Percentiles rank a stretch among this genome's conserved stretches.
These are phyloP conservation scores for Cynodonichthys magdalenae DNA, from an alignment of 2,797 vertebrate species.

Conservation along the genomic window DNA sequence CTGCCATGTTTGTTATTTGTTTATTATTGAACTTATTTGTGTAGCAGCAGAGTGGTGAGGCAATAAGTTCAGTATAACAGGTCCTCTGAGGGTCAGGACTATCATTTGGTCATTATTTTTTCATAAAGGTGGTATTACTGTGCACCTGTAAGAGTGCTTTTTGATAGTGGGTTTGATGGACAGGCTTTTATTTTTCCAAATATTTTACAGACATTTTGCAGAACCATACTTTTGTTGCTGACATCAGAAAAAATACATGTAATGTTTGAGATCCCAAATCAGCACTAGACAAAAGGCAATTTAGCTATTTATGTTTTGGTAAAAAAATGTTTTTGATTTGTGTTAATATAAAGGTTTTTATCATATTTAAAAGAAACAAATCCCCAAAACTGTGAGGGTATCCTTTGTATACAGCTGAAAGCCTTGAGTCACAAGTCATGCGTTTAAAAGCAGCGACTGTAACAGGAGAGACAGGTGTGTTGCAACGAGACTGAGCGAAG, in stretches of 20 bases:
- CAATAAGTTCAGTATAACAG: slow-evolving; percentile 14
- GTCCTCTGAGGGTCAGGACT: slow-evolving; percentile 42
- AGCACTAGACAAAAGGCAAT: neutral
- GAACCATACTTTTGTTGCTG: neutral
- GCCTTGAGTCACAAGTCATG: neutral
- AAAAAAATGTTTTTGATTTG: neutral
- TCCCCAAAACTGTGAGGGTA: neutral
- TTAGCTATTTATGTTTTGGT: neutral
- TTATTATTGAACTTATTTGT: neutral
- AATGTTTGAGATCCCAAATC: neutral
- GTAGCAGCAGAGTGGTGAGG: neutral
- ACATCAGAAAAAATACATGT: neutral
- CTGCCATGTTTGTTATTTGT: neutral
- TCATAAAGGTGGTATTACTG: slow-evolving; percentile 47
- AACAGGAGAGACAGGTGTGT: slow-evolving; percentile 59
- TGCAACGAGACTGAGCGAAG: slow-evolving; percentile 45
- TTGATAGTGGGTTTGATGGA: slow-evolving; percentile 8
- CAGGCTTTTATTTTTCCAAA: slow-evolving; percentile 7
- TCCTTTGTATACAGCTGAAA: neutral
- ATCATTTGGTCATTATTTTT: slow-evolving; percentile 58
- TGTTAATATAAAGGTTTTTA: neutral
- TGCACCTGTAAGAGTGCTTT: slow-evolving; percentile 5
- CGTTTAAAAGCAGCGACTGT: slow-evolving; percentile 36
- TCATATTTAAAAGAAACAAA: neutral
- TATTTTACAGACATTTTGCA: neutral